Base-by-base conservation (phyloP, 2,113 vertebrate genomes). In the Todiramphus chloris region DNA sequence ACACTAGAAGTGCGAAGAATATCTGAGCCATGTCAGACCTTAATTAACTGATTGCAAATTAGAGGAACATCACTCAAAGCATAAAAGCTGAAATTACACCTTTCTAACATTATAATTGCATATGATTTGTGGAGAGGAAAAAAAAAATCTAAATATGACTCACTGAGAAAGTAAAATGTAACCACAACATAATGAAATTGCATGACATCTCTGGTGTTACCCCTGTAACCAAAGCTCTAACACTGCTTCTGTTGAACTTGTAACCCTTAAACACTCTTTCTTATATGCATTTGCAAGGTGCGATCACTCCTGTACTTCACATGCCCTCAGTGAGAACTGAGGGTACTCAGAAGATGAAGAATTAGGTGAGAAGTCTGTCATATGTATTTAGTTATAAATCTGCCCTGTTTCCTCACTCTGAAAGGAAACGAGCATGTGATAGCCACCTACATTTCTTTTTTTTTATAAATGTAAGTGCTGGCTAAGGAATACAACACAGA, bases 31-130 rank as follows among this genome's bases (percentile, higher is more conserved):
- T 89, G 69, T 90, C 91, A 94, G 86, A 58, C 48, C 68, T 96
- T 95, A 94, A 96, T 96, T 94, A 96, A 93, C 70, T 91, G 88
- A 87, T 10, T 93, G 50, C 63, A 94, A 96, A 93, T 97, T 86
- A 78, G 81, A 81, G 17, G 35, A 78, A 43, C 35, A 91, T 70
- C 76, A 70, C 41, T 92, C 31, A 91, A 41, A 94, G 62, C 53
- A 83, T 3, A 86, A 73, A 58, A 39, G 44, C 53, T 81, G 67
- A 76, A 94, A 72, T 91, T 39, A 90, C 16, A 46, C 28, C 83
- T 55, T 35, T 43, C 59, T 81, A 35, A 63, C 25, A 58, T 92
- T 87, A 43, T 88, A 75, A 94, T 90, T 74, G 53, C 44, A 59
- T 79, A 78, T 28, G 25, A 16, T 81, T 93, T 88, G 31, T 56